Percentiles rank a stretch among this genome's conserved stretches.
Evolutionary conservation across 2,797 vertebrate genomes (phyloP).

Genomic region (Champsocephalus gunnari): DNA sequence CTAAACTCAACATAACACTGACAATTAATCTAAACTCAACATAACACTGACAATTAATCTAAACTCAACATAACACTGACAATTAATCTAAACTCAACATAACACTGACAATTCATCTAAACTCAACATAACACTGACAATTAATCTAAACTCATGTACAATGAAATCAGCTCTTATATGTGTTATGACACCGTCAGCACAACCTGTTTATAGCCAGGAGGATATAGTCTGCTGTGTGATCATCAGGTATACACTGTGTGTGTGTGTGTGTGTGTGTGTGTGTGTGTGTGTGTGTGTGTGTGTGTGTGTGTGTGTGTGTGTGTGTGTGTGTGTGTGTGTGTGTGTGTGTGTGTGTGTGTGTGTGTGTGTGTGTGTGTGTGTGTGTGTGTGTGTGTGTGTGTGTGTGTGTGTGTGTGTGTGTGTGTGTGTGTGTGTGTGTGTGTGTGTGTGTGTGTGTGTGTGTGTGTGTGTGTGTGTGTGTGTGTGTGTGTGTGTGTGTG

Average conservation of each 20-base stretch:
- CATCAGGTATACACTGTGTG: slow-evolving; percentile 59
- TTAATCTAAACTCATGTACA: slow-evolving; percentile 58
- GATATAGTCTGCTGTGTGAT: slow-evolving; percentile 53
- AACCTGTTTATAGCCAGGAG: slow-evolving; percentile 31
- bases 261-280: slow-evolving; percentile 6
- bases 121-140: slow-evolving; percentile 41
- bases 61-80: slow-evolving; percentile 40
- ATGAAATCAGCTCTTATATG: slow-evolving; percentile 47
- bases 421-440: slow-evolving; percentile 21
- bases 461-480: slow-evolving; percentile 2
- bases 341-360: slow-evolving; percentile 29
- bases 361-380: slow-evolving; percentile 24
- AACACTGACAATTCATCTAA: slow-evolving; percentile 53
- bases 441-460: slow-evolving; percentile 7
- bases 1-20: slow-evolving; percentile 30
- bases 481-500: slow-evolving; percentile 23
- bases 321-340: slow-evolving; percentile 20
- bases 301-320: slow-evolving; percentile 20
- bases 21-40: slow-evolving; percentile 42
- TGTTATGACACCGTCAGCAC: slow-evolving; percentile 58
- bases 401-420: slow-evolving; percentile 10
- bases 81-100: slow-evolving; percentile 48
- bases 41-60: slow-evolving; percentile 50
- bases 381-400: slow-evolving; percentile 4
- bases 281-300: slow-evolving; percentile 8